Conservation (phyloP, 2,113 vertebrate genomes). For the Aramus guarauna region DNA sequence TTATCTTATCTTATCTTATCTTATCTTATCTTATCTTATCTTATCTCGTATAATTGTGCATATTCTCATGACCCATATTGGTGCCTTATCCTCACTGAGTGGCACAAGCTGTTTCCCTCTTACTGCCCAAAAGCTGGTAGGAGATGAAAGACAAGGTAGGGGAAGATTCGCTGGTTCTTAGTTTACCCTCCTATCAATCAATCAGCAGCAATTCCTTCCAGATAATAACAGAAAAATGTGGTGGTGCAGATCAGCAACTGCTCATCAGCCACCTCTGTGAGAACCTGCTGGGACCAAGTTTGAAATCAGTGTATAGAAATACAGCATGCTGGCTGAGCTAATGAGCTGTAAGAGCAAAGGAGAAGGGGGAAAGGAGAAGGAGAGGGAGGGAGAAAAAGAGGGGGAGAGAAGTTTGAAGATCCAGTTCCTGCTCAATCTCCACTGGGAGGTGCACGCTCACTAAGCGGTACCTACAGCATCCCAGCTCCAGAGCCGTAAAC, state of each 20-base stretch:
- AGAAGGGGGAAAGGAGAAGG: neutral
- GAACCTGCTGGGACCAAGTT: slow-evolving; percentile 34
- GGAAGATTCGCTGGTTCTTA: neutral
- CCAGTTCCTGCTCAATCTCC: neutral
- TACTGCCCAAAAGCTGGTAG: neutral
- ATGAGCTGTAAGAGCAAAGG: slow-evolving; percentile 2
- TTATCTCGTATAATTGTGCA: neutral
- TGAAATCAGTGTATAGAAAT: slow-evolving; percentile 29
- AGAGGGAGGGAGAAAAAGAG: neutral
- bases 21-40: neutral
- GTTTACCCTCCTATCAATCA: slow-evolving; percentile 9
- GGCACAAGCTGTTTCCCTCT: neutral
- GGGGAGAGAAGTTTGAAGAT: neutral
- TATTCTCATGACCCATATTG: neutral
- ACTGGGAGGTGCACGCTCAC: neutral
- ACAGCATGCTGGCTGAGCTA: slow-evolving; percentile 17
- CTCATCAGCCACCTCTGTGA: slow-evolving; percentile 40
- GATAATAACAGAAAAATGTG: slow-evolving; percentile 5
- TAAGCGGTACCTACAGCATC: neutral
- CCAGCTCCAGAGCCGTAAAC: neutral
- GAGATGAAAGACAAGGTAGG: neutral
- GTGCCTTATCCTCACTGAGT: neutral
- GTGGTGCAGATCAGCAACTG: slow-evolving; percentile 8
- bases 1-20: neutral
- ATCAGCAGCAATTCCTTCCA: neutral